phyloP scores from a whole-genome alignment of 2,113 vertebrate genomes.

The Gambusia affinis region DNA sequence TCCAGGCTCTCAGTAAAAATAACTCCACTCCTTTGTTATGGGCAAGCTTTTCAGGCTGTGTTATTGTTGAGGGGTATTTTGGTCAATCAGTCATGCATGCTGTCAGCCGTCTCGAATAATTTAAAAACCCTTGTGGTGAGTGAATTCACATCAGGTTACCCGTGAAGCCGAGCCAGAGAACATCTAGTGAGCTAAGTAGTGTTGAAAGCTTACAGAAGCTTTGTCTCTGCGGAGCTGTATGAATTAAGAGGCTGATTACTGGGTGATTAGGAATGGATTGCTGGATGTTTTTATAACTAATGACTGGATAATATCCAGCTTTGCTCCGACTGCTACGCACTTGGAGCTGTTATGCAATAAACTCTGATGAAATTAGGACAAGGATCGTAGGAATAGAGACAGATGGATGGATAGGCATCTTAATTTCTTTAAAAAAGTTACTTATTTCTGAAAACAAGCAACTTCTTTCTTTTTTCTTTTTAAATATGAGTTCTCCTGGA shows the following conservation, averaged over 20 bases:
- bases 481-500: neutral
- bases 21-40: constrained; percentile 22
- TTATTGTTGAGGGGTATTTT: constrained; percentile 43
- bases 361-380: constrained; percentile 13
- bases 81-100: constrained; percentile 55
- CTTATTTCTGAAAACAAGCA: neutral
- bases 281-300: constrained; percentile 35
- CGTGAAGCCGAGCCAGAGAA: constrained; percentile 29
- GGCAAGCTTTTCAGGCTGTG: neutral
- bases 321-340: neutral
- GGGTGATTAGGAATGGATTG: constrained; percentile 42
- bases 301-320: constrained; percentile 26
- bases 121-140: constrained; percentile 42
- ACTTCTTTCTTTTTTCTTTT: neutral
- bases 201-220: constrained; percentile 49
- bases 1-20: constrained; percentile 34
- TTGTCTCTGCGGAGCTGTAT: constrained; percentile 20
- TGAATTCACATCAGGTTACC: constrained; percentile 32
- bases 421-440: neutral
- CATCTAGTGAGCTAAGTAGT: constrained; percentile 44
- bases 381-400: constrained; percentile 8
- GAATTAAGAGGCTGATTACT: constrained; percentile 59
- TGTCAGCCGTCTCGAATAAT: constrained; percentile 57
- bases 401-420: neutral
- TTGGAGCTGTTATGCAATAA: constrained; percentile 24